Evolutionary conservation across 2,888 invertebrate genomes (phyloP).

Genomic region (Zygogramma bicolorata): DNA sequence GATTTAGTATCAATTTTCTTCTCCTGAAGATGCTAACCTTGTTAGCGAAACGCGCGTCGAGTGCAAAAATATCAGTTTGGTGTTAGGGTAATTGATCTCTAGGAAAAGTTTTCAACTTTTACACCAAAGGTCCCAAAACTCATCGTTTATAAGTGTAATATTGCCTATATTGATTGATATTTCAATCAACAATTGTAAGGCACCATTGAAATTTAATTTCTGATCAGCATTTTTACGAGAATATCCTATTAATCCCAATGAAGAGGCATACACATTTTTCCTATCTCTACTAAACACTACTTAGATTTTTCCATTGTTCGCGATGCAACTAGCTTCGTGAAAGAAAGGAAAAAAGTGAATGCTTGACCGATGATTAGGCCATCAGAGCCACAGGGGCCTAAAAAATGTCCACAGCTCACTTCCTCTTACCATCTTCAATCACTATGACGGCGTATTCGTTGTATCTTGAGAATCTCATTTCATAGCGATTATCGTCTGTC

Average conservation of each 20-base stretch:
- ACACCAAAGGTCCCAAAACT: too few relatives aligned
- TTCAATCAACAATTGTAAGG: background rate
- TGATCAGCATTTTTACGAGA: background rate
- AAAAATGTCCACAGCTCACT: slow-evolving; percentile 47
- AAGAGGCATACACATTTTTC: background rate
- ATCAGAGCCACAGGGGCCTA: slow-evolving; percentile 20
- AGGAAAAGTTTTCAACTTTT: too few relatives aligned
- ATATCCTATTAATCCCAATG: background rate
- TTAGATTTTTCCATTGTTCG: slow-evolving; percentile 3
- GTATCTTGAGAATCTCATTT: slow-evolving; percentile 47
- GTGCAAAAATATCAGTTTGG: too few relatives aligned
- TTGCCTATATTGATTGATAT: too few relatives aligned
- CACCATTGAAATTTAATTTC: background rate
- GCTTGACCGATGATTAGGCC: slow-evolving; percentile 17
- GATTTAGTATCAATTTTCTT: too few relatives aligned
- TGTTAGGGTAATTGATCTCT: too few relatives aligned
- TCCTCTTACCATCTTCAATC: slow-evolving; percentile 52
- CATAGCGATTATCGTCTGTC: slow-evolving; percentile 40
- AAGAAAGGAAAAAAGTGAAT: slow-evolving; percentile 20
- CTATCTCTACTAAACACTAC: background rate
- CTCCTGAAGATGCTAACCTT: too few relatives aligned
- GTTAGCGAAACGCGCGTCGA: too few relatives aligned
- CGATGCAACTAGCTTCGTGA: background rate
- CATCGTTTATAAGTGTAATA: too few relatives aligned
- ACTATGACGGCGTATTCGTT: slow-evolving; percentile 40